Evolutionary conservation across 2,888 invertebrate species (phyloP), one percentile per base, ranked within the genome.

Genomic region (Amblyjoppa proteus): DNA sequence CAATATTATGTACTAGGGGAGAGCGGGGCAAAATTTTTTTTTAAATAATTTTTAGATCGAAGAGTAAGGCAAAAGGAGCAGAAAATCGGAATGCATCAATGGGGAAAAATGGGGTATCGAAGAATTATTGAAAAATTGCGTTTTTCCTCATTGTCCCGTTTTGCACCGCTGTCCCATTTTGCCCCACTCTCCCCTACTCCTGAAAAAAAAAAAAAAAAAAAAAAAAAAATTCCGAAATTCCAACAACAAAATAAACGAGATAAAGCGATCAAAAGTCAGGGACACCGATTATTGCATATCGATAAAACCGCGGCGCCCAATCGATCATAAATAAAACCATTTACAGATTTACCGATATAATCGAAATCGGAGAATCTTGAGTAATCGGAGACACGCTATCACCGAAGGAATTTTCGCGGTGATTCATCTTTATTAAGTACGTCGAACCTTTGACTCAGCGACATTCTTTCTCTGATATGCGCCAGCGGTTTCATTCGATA

Each of bases 401-500:
- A 76, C 25, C 66, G 25, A 51, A 66, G 66, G 76, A 76, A 76
- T 76, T 49, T 28, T 20, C 20, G 16, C 41, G 11, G 49, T 53
- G 64, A 66, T 38, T 51, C 66, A 41, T 49, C 45, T 64, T 51
- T 66, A 66, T 66, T 64, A 25, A 11, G 76, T 76, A 53, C 76
- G 51, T 76, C 66, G 64, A 76, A 66, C 76, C 66, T 76, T 66
- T 16, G 58, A 51, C 51, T 76, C 76, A 76, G 76, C 76, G 4
- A 53, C 28, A 66, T 76, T 76, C 51, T 51, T 51, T 66, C 16
- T 4, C 28, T 16, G 34, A 64, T 49, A 34, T 34, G 25, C 51
- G 9, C 66, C 76, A 38, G 51, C 58, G 58, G 20, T 66, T 76
- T 51, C 25, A 38, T 31, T 11, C 34, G n/a, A 53, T 38, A 64